Percentiles rank a stretch among this genome's conserved stretches.
These are phyloP conservation scores for Andrena flavipes DNA, from an alignment of 2,888 invertebrate species.

Conservation along the genomic window DNA sequence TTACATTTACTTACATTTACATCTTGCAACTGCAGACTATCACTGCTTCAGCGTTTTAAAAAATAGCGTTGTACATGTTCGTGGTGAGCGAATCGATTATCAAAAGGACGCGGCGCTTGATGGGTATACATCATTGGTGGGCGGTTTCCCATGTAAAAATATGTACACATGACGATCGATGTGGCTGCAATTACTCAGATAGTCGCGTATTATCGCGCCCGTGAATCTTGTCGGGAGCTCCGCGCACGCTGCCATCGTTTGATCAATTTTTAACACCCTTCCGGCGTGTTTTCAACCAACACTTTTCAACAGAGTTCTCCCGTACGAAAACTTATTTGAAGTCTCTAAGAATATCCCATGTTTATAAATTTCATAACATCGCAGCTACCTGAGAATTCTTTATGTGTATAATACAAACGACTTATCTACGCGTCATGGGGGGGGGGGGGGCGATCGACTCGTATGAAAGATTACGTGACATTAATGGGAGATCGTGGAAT, in stretches of 20 bases:
- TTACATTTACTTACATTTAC: neutral
- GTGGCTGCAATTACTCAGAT: constrained; percentile 39
- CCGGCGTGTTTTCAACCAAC: constrained; percentile 5
- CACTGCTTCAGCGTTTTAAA: constrained; percentile 6
- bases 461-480: neutral
- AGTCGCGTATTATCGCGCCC: constrained; percentile 23
- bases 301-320: neutral
- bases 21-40: neutral
- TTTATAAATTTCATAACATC: neutral
- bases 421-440: neutral
- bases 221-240: neutral
- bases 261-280: constrained; percentile 4
- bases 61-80: constrained; percentile 23
- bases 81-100: constrained; percentile 19
- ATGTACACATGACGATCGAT: constrained; percentile 31
- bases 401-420: constrained; percentile 6
- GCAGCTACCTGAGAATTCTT: neutral
- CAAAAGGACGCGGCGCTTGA: neutral
- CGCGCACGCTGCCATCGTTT: neutral
- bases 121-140: constrained; percentile 5
- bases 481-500: constrained; percentile 1
- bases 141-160: constrained; percentile 26
- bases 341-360: neutral
- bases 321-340: neutral
- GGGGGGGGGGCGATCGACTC: neutral